Base-by-base conservation (phyloP, 2,113 vertebrate genomes). In the Nycticryphes semicollaris region DNA sequence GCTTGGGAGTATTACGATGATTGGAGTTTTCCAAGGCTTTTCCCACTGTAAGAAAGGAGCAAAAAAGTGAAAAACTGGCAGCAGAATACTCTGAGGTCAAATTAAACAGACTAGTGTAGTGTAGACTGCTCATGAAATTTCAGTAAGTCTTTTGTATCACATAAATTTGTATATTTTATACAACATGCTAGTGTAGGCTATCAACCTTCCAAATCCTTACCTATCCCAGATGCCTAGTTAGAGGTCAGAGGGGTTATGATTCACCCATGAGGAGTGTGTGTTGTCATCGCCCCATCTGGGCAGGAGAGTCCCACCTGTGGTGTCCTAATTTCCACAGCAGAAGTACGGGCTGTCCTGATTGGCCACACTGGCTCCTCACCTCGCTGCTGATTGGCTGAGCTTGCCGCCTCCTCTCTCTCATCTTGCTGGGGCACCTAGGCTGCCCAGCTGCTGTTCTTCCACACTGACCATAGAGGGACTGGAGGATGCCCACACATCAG, bases 301-400 rank as follows among this genome's bases (percentile, higher is more conserved):
- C 87, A 86, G 87, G 77, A 19, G 47, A 25, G 92, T 97, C 95
- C 96, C 96, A 76, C 88, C 82, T 94, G 88, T 0, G 4, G 53
- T 95, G 95, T 74, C 95, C 92, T 84, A 77, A 91, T 96, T 97
- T 95, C 92, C 88, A 77, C 14, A 6, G 73, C 78, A 70, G 88
- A 18, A 8, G 87, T 45, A 7, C 1, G 3, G 25, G 2, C 6
- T 16, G 59, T 51, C 19, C 41, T 3, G 88, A 97, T 97, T 96
- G 97, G 97, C 81, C 3, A 0, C 0, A 2, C 54, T 4, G 9
- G 41, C 39, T 87, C 95, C 80, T 79, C 27, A 2, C 91, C 97
- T 57, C 4, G 2, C 64, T 37, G 64, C 4, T 4, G 87, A 97
- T 96, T 96, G 95, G 96, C 62, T 1, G 1, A 85, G 33, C 79